Evolutionary conservation across 2,113 vertebrate genomes (phyloP).

Genomic region (Semicossyphus pulcher): DNA sequence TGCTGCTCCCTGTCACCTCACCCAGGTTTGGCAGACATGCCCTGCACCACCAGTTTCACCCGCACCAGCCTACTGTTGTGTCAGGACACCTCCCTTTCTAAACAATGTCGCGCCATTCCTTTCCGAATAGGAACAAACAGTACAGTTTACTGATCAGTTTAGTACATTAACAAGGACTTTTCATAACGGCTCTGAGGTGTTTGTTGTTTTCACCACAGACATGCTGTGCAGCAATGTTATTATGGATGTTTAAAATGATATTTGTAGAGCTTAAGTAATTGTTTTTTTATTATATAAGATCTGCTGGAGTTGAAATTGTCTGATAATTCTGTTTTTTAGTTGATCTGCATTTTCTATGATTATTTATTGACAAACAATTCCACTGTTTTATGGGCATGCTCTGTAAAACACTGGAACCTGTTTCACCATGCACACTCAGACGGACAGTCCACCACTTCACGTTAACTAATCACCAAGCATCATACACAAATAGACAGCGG

Average conservation of each 20-base stretch:
- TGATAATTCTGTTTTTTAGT: too few species aligned
- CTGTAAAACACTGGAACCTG: conserved; percentile 1
- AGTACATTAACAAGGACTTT: neutral
- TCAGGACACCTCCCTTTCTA: conserved; percentile 62
- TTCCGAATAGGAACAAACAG: conserved; percentile 14
- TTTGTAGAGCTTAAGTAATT: neutral
- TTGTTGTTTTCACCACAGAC: neutral
- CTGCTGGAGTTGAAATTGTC: neutral
- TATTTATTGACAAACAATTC: too few species aligned
- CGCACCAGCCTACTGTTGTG: neutral
- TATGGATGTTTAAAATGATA: neutral
- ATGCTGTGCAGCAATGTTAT: neutral
- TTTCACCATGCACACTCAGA: neutral
- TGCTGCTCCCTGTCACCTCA: conserved; percentile 20
- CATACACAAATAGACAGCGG: neutral
- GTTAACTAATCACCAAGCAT: neutral
- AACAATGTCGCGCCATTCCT: conserved; percentile 51
- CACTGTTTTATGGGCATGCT: neutral
- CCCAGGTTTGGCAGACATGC: conserved; percentile 6
- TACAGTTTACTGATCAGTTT: neutral
- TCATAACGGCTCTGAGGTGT: neutral
- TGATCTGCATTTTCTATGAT: too few species aligned
- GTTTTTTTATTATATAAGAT: neutral
- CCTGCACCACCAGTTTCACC: conserved; percentile 10
- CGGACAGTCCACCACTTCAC: neutral